A percentile compares a stretch with the other conserved stretches of the same genome.
These are phyloP conservation scores for Drosophila stalkeri DNA, from an alignment of 2,888 invertebrate genomes.

Conservation along the genomic window DNA sequence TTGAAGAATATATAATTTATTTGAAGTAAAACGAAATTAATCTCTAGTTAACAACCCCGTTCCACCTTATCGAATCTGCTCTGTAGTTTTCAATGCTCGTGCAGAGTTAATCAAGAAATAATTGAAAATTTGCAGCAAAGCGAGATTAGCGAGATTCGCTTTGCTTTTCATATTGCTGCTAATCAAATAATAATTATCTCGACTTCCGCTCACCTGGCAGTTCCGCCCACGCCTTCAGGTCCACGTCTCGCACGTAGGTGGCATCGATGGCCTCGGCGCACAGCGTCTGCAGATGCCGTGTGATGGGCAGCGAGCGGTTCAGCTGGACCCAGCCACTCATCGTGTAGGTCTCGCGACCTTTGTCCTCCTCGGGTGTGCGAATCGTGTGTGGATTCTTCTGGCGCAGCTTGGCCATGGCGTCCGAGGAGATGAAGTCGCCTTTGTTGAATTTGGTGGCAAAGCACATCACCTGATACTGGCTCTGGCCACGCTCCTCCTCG, in stretches of 20 bases:
- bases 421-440: conserved; percentile 97
- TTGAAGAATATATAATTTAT: not conserved
- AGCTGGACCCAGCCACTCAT: conserved; percentile 93
- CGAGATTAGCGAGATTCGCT: not conserved
- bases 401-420: conserved; percentile 97
- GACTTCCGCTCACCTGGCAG: conserved; percentile 89
- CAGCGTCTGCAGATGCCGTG: conserved; percentile 90
- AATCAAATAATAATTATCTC: conserved; percentile 5
- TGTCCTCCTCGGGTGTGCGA: conserved; percentile 95
- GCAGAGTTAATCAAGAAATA: not conserved
- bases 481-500: conserved; percentile 96
- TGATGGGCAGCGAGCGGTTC: conserved; percentile 89
- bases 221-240: conserved; percentile 92
- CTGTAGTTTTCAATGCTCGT: not conserved
- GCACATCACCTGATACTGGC: conserved; percentile 95
- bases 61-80: not conserved
- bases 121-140: not conserved
- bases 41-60: not conserved
- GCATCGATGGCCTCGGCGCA: conserved; percentile 92
- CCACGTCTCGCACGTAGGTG: conserved; percentile 91
- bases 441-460: conserved; percentile 95
- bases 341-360: conserved; percentile 92
- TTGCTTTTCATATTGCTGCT: conserved; percentile 1
- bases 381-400: conserved; percentile 96
- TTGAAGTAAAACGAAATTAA: not conserved